Percentiles rank a stretch among this genome's conserved stretches.
phyloP scores from a whole-genome alignment of 2,888 invertebrate species.

The Ceraclea dissimilis region DNA sequence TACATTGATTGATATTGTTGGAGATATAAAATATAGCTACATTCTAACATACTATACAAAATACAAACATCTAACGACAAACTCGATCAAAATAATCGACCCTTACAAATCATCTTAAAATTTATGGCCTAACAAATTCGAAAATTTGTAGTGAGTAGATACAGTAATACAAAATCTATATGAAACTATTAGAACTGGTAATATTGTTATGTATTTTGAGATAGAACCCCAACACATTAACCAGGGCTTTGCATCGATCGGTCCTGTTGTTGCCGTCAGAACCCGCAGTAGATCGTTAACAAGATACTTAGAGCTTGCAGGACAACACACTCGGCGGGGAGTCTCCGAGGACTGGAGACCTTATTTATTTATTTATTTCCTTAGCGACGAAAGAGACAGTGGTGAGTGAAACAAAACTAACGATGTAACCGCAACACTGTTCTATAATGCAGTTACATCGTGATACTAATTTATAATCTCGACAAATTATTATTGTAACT shows the following conservation, averaged over 20 bases:
- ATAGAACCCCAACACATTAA: not conserved
- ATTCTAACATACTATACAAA: too few species aligned
- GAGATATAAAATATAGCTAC: too few species aligned
- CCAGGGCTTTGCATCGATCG: not conserved
- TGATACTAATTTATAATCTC: not conserved
- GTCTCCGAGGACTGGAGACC: constrained; percentile 14
- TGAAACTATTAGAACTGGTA: too few species aligned
- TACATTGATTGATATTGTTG: too few species aligned
- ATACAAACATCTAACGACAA: too few species aligned
- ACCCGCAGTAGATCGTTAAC: constrained; percentile 23
- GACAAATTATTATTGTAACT: not conserved
- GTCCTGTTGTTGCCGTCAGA: constrained; percentile 1
- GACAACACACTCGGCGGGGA: constrained; percentile 25
- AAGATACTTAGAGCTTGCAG: constrained; percentile 25
- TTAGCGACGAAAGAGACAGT: not conserved
- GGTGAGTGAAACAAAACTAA: constrained; percentile 16
- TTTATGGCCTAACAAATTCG: not conserved
- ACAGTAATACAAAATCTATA: not conserved
- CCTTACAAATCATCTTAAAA: too few species aligned
- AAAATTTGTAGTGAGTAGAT: not conserved
- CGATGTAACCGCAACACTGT: constrained; percentile 8
- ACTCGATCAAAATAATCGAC: too few species aligned
- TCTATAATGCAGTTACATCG: not conserved
- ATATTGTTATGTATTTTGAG: too few species aligned
- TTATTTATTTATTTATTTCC: constrained; percentile 15